These are phyloP conservation scores for Lineus longissimus DNA, from an alignment of 1,140 invertebrate genomes.

Conservation along the genomic window DNA sequence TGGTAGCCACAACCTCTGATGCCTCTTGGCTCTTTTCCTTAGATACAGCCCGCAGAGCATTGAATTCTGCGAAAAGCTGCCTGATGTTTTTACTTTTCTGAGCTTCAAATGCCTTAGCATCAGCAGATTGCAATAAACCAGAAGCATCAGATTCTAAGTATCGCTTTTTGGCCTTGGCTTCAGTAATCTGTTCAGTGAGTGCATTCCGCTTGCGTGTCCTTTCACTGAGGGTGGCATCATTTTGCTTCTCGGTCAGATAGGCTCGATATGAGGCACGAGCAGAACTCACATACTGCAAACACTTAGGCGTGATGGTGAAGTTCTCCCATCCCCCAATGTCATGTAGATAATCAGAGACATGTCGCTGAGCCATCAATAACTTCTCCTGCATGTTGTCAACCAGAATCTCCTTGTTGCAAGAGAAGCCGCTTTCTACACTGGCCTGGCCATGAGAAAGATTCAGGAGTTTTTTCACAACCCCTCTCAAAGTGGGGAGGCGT, in stretches of 20 bases:
- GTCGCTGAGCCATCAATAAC: slow-evolving; percentile 21
- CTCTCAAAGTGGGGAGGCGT: background rate
- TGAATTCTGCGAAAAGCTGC: no score
- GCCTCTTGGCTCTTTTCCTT: no score
- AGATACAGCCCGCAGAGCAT: no score
- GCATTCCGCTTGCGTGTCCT: background rate
- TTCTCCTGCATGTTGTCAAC: slow-evolving; percentile 27
- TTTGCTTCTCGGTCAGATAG: background rate
- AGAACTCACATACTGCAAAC: background rate
- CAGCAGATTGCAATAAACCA: background rate
- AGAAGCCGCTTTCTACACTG: slow-evolving; percentile 32
- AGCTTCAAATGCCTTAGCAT: no score
- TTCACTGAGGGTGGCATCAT: background rate
- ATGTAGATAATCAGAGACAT: slow-evolving; percentile 20
- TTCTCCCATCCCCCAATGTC: slow-evolving; percentile 14
- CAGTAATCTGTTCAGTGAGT: background rate
- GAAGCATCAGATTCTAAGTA: background rate
- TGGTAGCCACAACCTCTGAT: no score
- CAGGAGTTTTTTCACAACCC: slow-evolving; percentile 9
- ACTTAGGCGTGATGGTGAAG: background rate
- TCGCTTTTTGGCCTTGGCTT: background rate
- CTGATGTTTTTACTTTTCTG: no score
- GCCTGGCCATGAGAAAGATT: slow-evolving; percentile 32
- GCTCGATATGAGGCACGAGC: background rate
- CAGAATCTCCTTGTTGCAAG: slow-evolving; percentile 26